phyloP scores from a whole-genome alignment of 1,140 invertebrate species.

The Pseudomyrmex concolor region DNA sequence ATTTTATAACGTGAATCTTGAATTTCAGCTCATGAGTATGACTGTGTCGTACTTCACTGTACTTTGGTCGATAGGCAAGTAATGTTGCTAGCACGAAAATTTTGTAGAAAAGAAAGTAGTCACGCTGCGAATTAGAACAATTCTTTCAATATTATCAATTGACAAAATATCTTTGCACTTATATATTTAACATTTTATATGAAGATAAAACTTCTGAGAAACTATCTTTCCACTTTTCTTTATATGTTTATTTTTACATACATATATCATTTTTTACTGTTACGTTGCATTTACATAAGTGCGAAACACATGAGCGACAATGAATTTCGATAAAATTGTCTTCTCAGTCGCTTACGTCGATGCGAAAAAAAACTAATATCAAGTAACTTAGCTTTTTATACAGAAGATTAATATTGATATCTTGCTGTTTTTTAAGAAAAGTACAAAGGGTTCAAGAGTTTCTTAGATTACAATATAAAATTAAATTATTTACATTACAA shows the following conservation, averaged over 20 bases:
- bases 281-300: background rate
- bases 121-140: background rate
- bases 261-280: no score
- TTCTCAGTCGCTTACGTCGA: background rate
- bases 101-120: slow-evolving; percentile 6
- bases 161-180: background rate
- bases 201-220: no score
- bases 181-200: no score
- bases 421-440: background rate
- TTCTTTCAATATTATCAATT: background rate
- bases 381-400: background rate
- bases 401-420: no score
- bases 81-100: background rate
- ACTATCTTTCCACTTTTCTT: no score
- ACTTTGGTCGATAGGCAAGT: slow-evolving; percentile 37
- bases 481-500: no score
- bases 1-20: slow-evolving; percentile 3
- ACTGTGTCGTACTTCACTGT: slow-evolving; percentile 47
- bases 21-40: slow-evolving; percentile 53
- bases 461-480: no score
- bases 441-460: no score
- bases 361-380: background rate
- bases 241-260: no score
- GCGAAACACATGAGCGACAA: background rate
- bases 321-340: background rate